A percentile compares a stretch with the other conserved stretches of the same genome.
These are phyloP conservation scores for Phylloscopus collybita DNA, from an alignment of 2,797 vertebrate genomes.

Conservation along the genomic window DNA sequence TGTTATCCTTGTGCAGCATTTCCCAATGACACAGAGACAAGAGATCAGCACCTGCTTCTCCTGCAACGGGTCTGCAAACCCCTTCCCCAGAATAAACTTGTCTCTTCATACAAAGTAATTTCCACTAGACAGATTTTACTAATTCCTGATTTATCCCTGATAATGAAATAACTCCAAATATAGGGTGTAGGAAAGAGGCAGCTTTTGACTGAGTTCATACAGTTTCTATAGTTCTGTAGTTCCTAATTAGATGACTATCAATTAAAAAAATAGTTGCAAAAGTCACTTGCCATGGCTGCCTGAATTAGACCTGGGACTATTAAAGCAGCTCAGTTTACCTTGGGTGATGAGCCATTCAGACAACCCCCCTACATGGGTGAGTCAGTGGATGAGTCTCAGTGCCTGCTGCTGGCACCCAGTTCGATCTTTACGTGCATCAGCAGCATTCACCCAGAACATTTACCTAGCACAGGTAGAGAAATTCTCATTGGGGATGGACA, in stretches of 20 bases:
- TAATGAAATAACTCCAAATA: background rate
- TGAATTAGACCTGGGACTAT: background rate
- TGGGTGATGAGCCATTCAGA: background rate
- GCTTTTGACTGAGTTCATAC: background rate
- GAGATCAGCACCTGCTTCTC: background rate
- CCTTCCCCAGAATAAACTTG: background rate
- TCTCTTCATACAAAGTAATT: background rate
- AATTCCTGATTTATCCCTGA: background rate
- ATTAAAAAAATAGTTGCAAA: background rate
- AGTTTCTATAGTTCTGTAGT: background rate
- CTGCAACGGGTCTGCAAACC: background rate
- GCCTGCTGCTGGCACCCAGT: background rate
- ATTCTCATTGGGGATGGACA: background rate
- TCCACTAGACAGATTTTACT: background rate
- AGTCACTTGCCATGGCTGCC: background rate
- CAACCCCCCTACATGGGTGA: background rate
- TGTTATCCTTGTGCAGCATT: background rate
- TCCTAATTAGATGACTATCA: background rate
- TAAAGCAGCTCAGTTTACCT: background rate
- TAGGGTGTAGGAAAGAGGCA: background rate
- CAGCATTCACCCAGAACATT: background rate
- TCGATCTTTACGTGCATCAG: background rate
- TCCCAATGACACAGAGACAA: background rate
- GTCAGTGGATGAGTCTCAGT: background rate
- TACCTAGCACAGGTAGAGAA: background rate